Percentiles rank a stretch among this genome's conserved stretches.
phyloP scores from a whole-genome alignment of 2,797 vertebrate genomes.

The Hippoglossus hippoglossus region DNA sequence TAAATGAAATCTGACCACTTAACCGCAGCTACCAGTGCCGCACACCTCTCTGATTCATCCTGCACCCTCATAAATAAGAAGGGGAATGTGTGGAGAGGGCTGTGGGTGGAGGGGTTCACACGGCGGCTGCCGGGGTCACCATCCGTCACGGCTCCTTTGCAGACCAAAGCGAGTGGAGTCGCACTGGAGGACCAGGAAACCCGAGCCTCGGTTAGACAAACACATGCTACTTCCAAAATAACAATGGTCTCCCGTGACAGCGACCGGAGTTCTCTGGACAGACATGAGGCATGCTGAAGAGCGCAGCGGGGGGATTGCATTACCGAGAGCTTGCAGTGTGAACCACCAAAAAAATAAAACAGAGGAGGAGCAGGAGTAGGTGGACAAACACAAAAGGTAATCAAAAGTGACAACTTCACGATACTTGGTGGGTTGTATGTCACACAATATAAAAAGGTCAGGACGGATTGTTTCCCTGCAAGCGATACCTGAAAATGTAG shows the following conservation, averaged over 20 bases:
- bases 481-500: slow-evolving; percentile 44
- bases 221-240: slow-evolving; percentile 90
- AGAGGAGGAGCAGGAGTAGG: slow-evolving; percentile 1
- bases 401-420: slow-evolving; percentile 61
- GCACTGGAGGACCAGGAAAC: slow-evolving; percentile 78
- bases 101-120: slow-evolving; percentile 22
- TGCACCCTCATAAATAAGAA: slow-evolving; percentile 75
- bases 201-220: slow-evolving; percentile 85
- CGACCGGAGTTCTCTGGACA: slow-evolving; percentile 58
- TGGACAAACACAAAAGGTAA: slow-evolving; percentile 61
- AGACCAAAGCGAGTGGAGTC: slow-evolving; percentile 58
- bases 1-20: slow-evolving; percentile 58
- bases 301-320: slow-evolving; percentile 74
- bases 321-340: slow-evolving; percentile 61
- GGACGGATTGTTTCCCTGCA: slow-evolving; percentile 43
- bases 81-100: slow-evolving; percentile 65
- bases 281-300: slow-evolving; percentile 67
- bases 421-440: slow-evolving; percentile 29
- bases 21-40: slow-evolving; percentile 36
- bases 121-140: slow-evolving; percentile 69
- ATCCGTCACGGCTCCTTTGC: slow-evolving; percentile 71
- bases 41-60: slow-evolving; percentile 64
- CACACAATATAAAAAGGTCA: slow-evolving; percentile 31
- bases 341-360: slow-evolving; percentile 47
- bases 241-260: slow-evolving; percentile 83